These are phyloP conservation scores for Carpatolechia fugitivella DNA, from an alignment of 2,888 invertebrate species.

Conservation along the genomic window DNA sequence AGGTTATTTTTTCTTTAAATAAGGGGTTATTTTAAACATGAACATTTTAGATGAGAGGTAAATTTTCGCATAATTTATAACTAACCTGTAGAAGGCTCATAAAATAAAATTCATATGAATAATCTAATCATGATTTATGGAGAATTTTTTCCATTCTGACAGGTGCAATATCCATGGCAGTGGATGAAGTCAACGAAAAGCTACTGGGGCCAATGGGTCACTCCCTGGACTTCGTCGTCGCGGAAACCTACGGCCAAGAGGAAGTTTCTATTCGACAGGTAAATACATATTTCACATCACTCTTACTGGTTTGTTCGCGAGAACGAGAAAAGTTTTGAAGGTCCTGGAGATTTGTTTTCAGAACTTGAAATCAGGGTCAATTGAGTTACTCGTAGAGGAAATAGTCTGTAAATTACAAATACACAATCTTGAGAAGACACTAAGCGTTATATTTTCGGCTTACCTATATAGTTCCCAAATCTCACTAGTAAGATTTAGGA, in stretches of 20 bases:
- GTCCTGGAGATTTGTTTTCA: slow-evolving; percentile 25
- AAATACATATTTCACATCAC: slow-evolving; percentile 14
- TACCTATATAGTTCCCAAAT: too few species aligned
- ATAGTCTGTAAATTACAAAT: too few species aligned
- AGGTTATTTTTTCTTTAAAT: not conserved
- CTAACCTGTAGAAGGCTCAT: too few species aligned
- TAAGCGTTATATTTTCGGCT: too few species aligned
- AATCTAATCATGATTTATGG: not conserved
- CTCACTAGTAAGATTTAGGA: not conserved
- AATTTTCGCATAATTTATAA: too few species aligned
- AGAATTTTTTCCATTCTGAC: slow-evolving; percentile 33
- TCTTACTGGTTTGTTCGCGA: slow-evolving; percentile 18
- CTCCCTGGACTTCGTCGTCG: slow-evolving; percentile 87
- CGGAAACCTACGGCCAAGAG: slow-evolving; percentile 95
- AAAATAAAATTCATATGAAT: too few species aligned
- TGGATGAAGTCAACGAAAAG: slow-evolving; percentile 87
- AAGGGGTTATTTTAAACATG: too few species aligned
- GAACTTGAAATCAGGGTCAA: not conserved
- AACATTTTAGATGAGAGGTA: too few species aligned
- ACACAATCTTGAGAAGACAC: too few species aligned
- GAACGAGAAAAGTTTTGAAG: slow-evolving; percentile 17
- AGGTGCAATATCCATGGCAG: slow-evolving; percentile 93
- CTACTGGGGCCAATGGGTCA: slow-evolving; percentile 83
- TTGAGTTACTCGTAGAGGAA: not conserved
- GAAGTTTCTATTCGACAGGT: slow-evolving; percentile 88